These are phyloP conservation scores for Hydroisotoma schaefferi DNA, from an alignment of 2,888 invertebrate species.

Conservation along the genomic window DNA sequence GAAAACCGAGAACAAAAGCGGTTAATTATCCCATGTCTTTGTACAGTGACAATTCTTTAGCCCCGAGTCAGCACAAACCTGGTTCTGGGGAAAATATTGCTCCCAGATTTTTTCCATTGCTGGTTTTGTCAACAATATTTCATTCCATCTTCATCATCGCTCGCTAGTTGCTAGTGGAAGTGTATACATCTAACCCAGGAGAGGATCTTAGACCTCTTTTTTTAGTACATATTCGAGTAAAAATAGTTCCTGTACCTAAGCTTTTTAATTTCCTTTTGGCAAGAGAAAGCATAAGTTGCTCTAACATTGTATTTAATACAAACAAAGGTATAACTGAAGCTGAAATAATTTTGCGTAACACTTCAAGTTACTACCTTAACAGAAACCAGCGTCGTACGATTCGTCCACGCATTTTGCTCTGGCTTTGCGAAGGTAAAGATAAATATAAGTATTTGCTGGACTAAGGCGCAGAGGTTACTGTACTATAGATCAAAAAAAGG, in stretches of 20 bases:
- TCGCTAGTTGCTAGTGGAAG: no score
- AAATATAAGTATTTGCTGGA: background rate
- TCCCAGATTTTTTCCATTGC: background rate
- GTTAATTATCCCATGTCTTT: slow-evolving; percentile 3
- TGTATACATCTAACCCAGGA: no score
- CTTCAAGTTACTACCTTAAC: no score
- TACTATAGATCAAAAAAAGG: slow-evolving; percentile 27
- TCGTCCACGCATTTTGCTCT: no score
- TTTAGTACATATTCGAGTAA: no score
- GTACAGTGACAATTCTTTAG: background rate
- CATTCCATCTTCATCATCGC: no score
- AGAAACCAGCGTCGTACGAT: no score
- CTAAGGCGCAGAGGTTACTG: background rate
- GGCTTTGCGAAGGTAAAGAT: background rate
- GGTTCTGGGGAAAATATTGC: slow-evolving; percentile 1
- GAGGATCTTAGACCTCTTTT: no score
- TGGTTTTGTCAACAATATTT: background rate
- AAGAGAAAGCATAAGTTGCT: background rate
- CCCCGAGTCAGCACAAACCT: background rate
- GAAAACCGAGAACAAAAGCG: background rate
- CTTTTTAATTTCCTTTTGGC: no score
- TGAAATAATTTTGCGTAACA: no score
- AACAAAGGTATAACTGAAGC: background rate
- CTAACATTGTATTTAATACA: background rate
- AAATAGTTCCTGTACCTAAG: no score